Conservation (phyloP, 2,797 vertebrate genomes). For the Lagorchestes hirsutus region DNA sequence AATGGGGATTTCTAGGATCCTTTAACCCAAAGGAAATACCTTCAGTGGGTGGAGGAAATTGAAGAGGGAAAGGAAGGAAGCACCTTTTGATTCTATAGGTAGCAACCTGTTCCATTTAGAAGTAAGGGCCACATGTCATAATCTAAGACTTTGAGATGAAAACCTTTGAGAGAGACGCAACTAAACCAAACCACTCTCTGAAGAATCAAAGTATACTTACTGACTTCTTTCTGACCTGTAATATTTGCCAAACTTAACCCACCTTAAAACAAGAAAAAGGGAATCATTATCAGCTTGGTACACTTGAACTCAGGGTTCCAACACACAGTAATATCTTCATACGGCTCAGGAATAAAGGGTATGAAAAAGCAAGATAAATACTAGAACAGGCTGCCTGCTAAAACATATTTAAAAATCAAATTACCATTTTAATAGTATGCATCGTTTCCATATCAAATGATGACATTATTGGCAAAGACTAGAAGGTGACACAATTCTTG, state of each 20-base stretch:
- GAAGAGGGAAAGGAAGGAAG: not conserved
- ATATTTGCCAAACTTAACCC: constrained; percentile 20
- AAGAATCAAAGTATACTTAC: constrained; percentile 11
- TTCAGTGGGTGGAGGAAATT: not conserved
- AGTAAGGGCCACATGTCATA: constrained; percentile 9
- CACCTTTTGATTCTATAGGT: not conserved
- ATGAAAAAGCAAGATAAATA: constrained; percentile 82
- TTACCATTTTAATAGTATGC: constrained; percentile 81
- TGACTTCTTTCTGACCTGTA: constrained; percentile 10
- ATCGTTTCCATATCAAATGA: constrained; percentile 81
- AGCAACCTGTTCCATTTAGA: constrained; percentile 13
- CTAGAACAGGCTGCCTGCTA: constrained; percentile 76
- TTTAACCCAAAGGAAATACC: constrained; percentile 26
- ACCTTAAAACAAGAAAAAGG: constrained; percentile 9
- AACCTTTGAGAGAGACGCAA: not conserved
- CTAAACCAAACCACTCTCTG: not conserved
- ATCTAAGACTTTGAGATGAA: not conserved
- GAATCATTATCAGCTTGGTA: not conserved
- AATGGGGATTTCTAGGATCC: constrained; percentile 31
- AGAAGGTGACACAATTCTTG: constrained; percentile 72
- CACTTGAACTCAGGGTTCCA: constrained; percentile 52
- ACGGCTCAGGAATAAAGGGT: constrained; percentile 71
- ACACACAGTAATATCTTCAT: constrained; percentile 16
- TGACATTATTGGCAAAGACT: constrained; percentile 80
- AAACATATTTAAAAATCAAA: constrained; percentile 82